Evolutionary conservation across 2,888 invertebrate species (phyloP).

Genomic region (Labia minor): DNA sequence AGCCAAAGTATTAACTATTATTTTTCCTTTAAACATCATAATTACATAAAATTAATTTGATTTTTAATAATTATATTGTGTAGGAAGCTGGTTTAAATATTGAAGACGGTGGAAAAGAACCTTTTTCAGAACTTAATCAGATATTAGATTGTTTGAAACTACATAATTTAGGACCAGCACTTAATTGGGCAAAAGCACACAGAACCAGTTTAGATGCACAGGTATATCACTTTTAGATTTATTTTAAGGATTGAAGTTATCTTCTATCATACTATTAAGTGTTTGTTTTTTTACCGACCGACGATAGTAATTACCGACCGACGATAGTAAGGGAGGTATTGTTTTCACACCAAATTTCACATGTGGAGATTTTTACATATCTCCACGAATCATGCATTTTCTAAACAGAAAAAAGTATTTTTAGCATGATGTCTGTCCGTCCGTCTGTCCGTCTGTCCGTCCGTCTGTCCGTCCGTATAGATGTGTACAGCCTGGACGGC

Average conservation of each 20-base stretch:
- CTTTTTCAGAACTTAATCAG: constrained; percentile 72
- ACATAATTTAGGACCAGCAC: constrained; percentile 69
- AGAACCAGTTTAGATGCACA: constrained; percentile 58
- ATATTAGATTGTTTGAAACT: constrained; percentile 77
- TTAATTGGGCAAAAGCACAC: constrained; percentile 75
- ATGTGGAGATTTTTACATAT: no score
- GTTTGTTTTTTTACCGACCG: no score
- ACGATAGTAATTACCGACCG: no score
- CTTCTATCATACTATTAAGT: background rate
- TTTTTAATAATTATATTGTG: constrained; percentile 26
- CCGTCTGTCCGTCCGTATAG: no score
- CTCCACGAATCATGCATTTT: no score
- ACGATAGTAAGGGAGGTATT: no score
- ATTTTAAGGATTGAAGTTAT: constrained; percentile 21
- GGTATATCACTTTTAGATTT: constrained; percentile 31
- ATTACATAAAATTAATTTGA: constrained; percentile 15
- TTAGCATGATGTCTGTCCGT: no score
- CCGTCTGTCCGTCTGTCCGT: no score
- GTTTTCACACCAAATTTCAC: no score
- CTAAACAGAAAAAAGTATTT: no score
- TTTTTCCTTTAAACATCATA: constrained; percentile 13
- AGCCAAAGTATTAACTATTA: constrained; percentile 43
- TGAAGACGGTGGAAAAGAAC: constrained; percentile 56
- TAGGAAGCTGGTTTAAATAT: constrained; percentile 58
- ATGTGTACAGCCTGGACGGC: no score